Evolutionary conservation across 2,113 vertebrate species (phyloP).

Genomic region (Ciconia maguari): DNA sequence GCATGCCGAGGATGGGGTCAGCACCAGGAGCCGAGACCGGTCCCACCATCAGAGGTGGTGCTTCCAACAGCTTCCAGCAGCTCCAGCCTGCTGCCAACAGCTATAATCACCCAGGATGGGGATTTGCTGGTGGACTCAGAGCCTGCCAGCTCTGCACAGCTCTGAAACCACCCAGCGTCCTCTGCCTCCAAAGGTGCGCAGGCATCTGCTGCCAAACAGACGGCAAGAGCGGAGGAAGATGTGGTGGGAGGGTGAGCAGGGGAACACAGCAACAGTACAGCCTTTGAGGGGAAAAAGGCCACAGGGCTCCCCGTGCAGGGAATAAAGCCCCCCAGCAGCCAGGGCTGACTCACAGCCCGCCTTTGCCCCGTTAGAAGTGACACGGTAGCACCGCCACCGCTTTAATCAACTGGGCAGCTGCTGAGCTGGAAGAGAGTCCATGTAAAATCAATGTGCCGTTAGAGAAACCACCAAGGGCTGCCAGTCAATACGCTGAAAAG

Average conservation of each 20-base stretch:
- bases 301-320: fast-evolving
- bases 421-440: neutral
- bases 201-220: neutral
- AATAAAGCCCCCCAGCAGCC: neutral
- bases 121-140: neutral
- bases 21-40: fast-evolving
- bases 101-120: neutral
- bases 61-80: neutral
- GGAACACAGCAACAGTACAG: too few relatives aligned
- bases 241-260: neutral
- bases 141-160: neutral
- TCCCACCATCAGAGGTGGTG: neutral
- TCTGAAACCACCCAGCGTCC: neutral
- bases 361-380: neutral
- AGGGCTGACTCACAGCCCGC: neutral
- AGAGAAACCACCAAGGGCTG: neutral
- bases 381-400: neutral
- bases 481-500: neutral
- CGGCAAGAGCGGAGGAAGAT: fast-evolving
- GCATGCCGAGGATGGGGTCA: neutral
- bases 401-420: neutral
- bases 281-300: neutral
- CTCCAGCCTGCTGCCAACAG: neutral
- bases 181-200: fast-evolving
- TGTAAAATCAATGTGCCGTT: constrained; percentile 29